Evolutionary conservation across 2,113 vertebrate genomes (phyloP), one percentile per base, ranked within the genome.

Genomic region (Ammodytes marinus): DNA sequence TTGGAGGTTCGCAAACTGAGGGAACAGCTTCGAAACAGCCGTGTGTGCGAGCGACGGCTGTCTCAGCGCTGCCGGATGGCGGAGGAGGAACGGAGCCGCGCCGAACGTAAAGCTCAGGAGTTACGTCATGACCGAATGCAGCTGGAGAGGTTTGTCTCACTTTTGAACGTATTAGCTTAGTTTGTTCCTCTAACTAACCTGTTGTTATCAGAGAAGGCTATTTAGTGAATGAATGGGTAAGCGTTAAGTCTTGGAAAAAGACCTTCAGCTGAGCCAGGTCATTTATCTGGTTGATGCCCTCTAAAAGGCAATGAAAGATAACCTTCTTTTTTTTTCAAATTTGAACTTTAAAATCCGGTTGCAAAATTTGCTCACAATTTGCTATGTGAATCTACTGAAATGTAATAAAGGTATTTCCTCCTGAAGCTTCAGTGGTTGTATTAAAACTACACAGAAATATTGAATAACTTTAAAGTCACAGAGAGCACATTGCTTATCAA

Each of bases 1-100:
- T 91, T 97, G 40, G 98, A 99, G 91, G 97, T 99, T 74, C 96
- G 96, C 58, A 95, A 97, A 82, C 93, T 97, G 57, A 94, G 96
- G 74, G 96, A 96, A 63, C 97, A 98, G 76, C 91, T 97, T n/a
- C 94, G 95, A 63, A 92, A 92, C 50, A 96, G 95, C 58, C 93
- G 97, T 4, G 65, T 96, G 86, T 95, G 96, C 17, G 97, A 98
- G 65, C 95, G 97, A 0, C 96, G 96, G 2, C 93, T 99, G 66
- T 97, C 97, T 37, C 95, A 95, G 59, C 97, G 97, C 40, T 97
- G 95, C 74, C 95, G 96, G n/a, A 77, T 92, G 0, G 88, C 97
- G 0, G 97, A 99, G 86, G 96, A 98, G 39, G 97, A 98, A 50
- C 95, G 96, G 17, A 83, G 92, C 1, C 90, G 94, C 0, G 91